These are phyloP conservation scores for Ambastaia sidthimunki DNA, from an alignment of 2,797 vertebrate species.

Conservation along the genomic window DNA sequence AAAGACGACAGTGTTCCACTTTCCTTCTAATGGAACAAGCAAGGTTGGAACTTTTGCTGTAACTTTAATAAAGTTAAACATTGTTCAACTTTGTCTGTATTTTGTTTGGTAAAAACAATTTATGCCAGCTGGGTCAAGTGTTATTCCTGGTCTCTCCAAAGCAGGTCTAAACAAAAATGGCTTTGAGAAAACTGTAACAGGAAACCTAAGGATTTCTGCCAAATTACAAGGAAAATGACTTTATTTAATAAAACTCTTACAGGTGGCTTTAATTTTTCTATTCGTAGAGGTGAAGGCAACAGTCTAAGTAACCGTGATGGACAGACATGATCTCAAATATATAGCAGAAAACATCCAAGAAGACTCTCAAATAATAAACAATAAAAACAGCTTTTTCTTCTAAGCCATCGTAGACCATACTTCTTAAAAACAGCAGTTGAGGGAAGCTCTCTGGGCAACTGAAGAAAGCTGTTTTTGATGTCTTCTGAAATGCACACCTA, in stretches of 20 bases:
- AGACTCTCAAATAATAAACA: constrained; percentile 7
- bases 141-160: not conserved
- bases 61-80: constrained; percentile 18
- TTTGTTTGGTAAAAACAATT: constrained; percentile 9
- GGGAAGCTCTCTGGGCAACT: not conserved
- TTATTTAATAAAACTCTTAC: constrained; percentile 16
- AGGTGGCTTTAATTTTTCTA: not conserved
- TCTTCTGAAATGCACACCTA: constrained; percentile 1
- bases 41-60: not conserved
- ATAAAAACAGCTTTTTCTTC: not conserved
- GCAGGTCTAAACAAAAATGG: not conserved
- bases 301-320: not conserved
- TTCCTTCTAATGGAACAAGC: not conserved
- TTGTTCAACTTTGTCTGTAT: not conserved
- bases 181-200: constrained; percentile 7
- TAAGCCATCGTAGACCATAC: not conserved
- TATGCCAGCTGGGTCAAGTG: not conserved
- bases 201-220: constrained; percentile 1
- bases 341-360: not conserved
- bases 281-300: not conserved
- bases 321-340: not conserved
- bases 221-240: not conserved
- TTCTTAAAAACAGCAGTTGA: not conserved
- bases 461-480: not conserved
- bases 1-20: constrained; percentile 15